Evolutionary conservation across 2,888 invertebrate species (phyloP), one percentile per base, ranked within the genome.

Genomic region (Melinaea marsaeus): DNA sequence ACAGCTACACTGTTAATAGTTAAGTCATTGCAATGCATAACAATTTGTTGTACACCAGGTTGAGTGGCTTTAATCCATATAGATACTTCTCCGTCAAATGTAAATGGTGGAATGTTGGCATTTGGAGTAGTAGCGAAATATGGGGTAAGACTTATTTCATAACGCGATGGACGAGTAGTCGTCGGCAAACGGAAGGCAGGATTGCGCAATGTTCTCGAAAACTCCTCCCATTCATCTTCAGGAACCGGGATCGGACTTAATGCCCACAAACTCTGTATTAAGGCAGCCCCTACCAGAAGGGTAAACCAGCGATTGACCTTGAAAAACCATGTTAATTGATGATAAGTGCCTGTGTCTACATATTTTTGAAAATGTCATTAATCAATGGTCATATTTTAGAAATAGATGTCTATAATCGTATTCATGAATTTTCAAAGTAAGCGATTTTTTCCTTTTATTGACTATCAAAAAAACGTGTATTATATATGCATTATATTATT

Each of bases 141-240:
- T 0, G 93, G 93, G 0, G 80, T 83, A 4, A 94, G 72, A 0
- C 81, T 71, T 0, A 94, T 81, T 37, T 85, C 80, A 69, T 94
- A 95, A n/a, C 79, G 79, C 0, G 69, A 72, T 0, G 94, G 94
- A 2, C 62, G 64, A 0, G 93, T 85, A 0, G 85, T 83, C 0
- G 76, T 81, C 0, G 92, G 90, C 2, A 93, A 78, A 6, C 92
- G 84, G 71, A 88, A 92, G 4, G 75, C 72, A 0, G 80, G 75
- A 60, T 86, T 75, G 13, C 82, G 77, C 54, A 86, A 37, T 68
- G 75, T 74, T 47, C 72, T 71, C 3, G 71, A 72, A 64, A 81
- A 88, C 37, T 80, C 73, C 3, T 72, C 74, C 88, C 86, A 88
- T 79, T 86, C 88, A 65, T 85, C 78, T 4, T 85, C 85, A 4